These are phyloP conservation scores for Heliothis virescens DNA, from an alignment of 1,140 invertebrate species.

Conservation along the genomic window DNA sequence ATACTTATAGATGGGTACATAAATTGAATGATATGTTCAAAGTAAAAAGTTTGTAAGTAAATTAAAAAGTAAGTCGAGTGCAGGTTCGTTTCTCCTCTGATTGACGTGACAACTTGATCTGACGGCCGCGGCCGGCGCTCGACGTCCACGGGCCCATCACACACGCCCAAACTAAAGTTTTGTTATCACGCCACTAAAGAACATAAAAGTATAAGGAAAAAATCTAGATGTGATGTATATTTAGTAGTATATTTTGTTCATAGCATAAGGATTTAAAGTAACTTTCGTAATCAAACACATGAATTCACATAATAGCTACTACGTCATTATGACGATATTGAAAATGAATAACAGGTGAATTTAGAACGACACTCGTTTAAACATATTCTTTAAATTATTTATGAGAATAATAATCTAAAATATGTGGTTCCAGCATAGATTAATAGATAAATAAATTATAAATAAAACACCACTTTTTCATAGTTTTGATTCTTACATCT, in stretches of 20 bases:
- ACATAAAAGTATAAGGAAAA: not conserved
- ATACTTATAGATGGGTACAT: conserved; percentile 20
- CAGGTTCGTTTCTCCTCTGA: conserved; percentile 69
- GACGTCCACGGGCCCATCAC: conserved; percentile 26
- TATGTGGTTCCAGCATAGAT: too few relatives aligned
- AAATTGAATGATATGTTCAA: conserved; percentile 33
- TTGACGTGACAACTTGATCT: conserved; percentile 70
- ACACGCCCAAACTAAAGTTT: conserved; percentile 3
- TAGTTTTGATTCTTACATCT: too few relatives aligned
- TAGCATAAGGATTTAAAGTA: too few relatives aligned
- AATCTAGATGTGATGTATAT: not conserved
- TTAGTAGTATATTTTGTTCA: not conserved
- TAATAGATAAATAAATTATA: too few relatives aligned
- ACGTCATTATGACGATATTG: too few relatives aligned
- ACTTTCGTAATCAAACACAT: too few relatives aligned
- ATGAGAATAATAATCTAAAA: too few relatives aligned
- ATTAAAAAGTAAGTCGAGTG: conserved; percentile 65
- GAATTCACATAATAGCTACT: too few relatives aligned
- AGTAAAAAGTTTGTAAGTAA: conserved; percentile 63
- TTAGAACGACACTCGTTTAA: too few relatives aligned
- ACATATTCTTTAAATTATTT: too few relatives aligned
- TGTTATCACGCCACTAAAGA: not conserved
- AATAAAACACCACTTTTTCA: too few relatives aligned
- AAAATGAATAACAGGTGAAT: too few relatives aligned
- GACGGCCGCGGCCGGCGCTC: conserved; percentile 50